These are phyloP conservation scores for Idaea aversata DNA, from an alignment of 2,888 invertebrate species.

Conservation along the genomic window DNA sequence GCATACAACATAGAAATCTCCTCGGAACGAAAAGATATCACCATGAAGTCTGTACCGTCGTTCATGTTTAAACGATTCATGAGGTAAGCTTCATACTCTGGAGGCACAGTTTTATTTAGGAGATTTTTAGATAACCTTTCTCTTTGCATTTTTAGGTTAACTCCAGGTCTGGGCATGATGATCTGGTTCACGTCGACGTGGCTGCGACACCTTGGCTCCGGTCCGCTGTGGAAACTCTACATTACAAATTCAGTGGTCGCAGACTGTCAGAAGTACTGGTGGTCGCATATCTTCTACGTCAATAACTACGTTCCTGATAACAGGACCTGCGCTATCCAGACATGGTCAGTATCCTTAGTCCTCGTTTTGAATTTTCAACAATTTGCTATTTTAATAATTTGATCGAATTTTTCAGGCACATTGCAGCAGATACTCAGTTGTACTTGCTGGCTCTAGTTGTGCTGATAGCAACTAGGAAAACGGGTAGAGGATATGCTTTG, in stretches of 20 bases:
- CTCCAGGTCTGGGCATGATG: constrained; percentile 15
- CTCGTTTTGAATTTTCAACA: no score
- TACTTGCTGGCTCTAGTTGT: constrained; percentile 11
- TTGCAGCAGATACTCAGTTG: constrained; percentile 12
- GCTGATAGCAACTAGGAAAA: constrained; percentile 4
- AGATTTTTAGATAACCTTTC: no score
- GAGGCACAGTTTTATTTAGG: no score
- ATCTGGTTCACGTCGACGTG: constrained; percentile 28
- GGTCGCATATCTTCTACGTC: constrained; percentile 55
- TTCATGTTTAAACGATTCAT: constrained; percentile 5
- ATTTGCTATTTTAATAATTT: no score
- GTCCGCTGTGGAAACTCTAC: constrained; percentile 25
- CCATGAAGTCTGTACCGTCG: constrained; percentile 5
- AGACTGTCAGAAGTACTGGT: constrained; percentile 55
- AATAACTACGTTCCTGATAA: constrained; percentile 46
- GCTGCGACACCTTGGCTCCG: constrained; percentile 28
- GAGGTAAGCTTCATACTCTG: background rate
- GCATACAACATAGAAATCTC: constrained; percentile 12
- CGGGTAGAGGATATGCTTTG: background rate
- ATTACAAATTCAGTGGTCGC: constrained; percentile 40
- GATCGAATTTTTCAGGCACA: constrained; percentile 7
- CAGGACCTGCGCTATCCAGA: constrained; percentile 39
- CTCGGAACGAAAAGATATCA: constrained; percentile 5
- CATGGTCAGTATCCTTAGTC: constrained; percentile 10
- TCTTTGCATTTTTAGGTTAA: constrained; percentile 4